phyloP scores from a whole-genome alignment of 2,888 invertebrate species.

The Amphimallon solstitiale region DNA sequence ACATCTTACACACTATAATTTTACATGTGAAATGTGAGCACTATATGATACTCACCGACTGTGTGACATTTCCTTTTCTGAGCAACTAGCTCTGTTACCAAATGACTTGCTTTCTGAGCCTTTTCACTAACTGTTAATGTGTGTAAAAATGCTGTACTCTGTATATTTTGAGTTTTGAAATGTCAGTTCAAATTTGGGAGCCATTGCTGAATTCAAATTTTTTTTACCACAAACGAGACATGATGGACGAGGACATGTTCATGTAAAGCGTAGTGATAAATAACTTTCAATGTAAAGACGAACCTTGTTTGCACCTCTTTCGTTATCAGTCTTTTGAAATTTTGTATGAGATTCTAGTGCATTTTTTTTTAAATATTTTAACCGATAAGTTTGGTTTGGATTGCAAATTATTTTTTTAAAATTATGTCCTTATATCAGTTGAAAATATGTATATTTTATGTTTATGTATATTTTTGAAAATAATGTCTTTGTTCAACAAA shows the following conservation, averaged over 20 bases:
- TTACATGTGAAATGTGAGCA: neutral
- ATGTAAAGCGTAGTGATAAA: conserved; percentile 3
- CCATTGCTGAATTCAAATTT: no score
- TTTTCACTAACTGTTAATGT: conserved; percentile 10
- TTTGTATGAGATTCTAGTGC: no score
- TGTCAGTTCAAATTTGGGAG: neutral
- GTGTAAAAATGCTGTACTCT: neutral
- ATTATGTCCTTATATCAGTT: no score
- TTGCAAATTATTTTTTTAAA: no score
- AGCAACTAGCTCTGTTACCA: neutral
- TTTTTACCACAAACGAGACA: no score
- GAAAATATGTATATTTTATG: no score
- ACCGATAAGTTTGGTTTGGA: no score
- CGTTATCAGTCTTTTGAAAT: neutral
- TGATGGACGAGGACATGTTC: neutral
- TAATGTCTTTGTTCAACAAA: no score
- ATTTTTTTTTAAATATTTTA: no score
- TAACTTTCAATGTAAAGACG: conserved; percentile 3
- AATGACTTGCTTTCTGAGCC: conserved; percentile 5
- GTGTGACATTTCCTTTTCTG: no score
- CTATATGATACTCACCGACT: neutral
- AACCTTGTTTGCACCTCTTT: neutral
- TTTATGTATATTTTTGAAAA: no score
- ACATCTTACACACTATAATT: conserved; percentile 7
- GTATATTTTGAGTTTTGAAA: neutral